Evolutionary conservation across 92 coral and sea anemone species (phyloP), one percentile per base, ranked within the genome.

Genomic region (Porites rus): DNA sequence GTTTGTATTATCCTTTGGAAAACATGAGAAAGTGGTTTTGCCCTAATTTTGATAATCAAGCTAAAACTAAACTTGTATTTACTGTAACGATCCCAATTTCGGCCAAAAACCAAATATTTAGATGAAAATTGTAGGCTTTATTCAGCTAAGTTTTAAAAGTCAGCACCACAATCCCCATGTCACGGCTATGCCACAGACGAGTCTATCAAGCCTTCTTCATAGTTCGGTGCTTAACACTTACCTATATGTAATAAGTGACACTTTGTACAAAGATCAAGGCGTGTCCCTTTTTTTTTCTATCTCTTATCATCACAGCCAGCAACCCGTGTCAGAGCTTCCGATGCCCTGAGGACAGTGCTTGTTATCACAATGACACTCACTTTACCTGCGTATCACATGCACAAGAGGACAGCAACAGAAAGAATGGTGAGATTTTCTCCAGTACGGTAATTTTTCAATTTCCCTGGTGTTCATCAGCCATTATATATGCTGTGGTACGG

Each of bases 251-350:
- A 62, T 62, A 16, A 62, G 18, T 62, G 4, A 38, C 46, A 38
- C 46, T 38, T 38, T 38, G 46, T 38, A 38, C 46, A 38, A 38
- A 38, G 46, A 38, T 38, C 16, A 14, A 56, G 61, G 11, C 16
- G 11, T 65, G 0, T 65, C 2, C 4, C 21, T 46, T 73, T 19
- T 19, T 4, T 75, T 50, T 17, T 22, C 21, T 28, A 2, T 17
- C 22, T 1, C 17, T 4, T n/a, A 9, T 52, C 14, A 64, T 10
- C 18, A 20, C 14, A 78, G 83, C n/a, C 10, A 51, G 21, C 19
- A 21, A 64, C n/a, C 83, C 83, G 7, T 78, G 83, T 31, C 74
- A n/a, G 62, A 78, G 83, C 73, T 63, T 10, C 61, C 83, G 63
- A 7, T 78, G 83, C 20, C 8, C 83, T 10, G 65, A 78, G 60